A percentile compares a stretch with the other conserved stretches of the same genome.
Conservation (phyloP, 2,797 vertebrate genomes). For the Sebastes elongatus region DNA sequence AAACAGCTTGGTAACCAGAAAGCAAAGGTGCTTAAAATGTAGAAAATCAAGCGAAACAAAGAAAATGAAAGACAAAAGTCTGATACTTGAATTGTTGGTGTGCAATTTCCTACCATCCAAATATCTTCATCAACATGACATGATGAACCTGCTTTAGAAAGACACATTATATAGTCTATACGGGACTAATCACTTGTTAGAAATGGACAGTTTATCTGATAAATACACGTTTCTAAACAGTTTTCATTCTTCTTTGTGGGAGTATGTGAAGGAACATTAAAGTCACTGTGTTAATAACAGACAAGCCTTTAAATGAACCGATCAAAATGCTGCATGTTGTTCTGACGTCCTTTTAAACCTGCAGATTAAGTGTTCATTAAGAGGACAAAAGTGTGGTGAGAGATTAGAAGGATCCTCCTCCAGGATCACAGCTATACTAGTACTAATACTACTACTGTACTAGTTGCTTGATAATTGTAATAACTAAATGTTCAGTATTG, state of each 20-base stretch:
- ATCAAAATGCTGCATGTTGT: slow-evolving; percentile 16
- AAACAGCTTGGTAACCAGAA: rapidly evolving
- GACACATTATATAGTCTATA: background rate
- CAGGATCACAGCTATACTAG: background rate
- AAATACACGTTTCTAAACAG: background rate
- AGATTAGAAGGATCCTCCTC: slow-evolving; percentile 41
- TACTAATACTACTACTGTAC: too few species aligned
- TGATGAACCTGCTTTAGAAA: background rate
- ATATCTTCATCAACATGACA: background rate
- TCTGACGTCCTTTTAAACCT: slow-evolving; percentile 16
- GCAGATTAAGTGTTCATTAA: slow-evolving; percentile 56
- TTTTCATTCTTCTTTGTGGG: background rate
- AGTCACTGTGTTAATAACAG: background rate
- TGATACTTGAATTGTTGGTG: background rate
- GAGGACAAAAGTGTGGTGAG: slow-evolving; percentile 38
- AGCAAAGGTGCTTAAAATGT: background rate
- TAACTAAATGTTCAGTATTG: background rate
- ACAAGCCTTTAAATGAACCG: slow-evolving; percentile 21
- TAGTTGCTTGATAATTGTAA: background rate
- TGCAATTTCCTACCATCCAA: background rate
- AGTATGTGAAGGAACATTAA: background rate
- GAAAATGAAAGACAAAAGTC: background rate
- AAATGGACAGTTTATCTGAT: background rate
- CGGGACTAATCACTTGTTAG: background rate
- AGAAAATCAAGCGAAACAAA: background rate